A percentile compares a stretch with the other conserved stretches of the same genome.
Conservation (phyloP, 2,113 vertebrate genomes). For the Okapia johnstoni region DNA sequence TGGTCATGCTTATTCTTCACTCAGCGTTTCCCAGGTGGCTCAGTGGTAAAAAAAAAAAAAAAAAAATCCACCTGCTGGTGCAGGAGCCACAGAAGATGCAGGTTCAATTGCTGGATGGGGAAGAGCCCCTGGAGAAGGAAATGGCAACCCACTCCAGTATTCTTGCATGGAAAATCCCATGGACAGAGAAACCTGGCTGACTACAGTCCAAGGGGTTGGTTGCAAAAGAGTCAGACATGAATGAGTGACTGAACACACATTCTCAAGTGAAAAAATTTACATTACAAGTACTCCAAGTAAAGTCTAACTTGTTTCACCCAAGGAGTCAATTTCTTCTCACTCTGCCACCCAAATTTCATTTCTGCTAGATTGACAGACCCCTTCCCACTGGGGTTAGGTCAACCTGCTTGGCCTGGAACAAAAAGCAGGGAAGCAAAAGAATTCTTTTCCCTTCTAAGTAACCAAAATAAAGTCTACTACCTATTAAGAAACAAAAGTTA, state of each 20-base stretch:
- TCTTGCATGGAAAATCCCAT: background rate
- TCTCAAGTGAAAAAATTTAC: background rate
- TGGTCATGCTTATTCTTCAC: background rate
- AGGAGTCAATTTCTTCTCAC: background rate
- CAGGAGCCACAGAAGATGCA: background rate
- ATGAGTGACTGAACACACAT: background rate
- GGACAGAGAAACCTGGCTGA: background rate
- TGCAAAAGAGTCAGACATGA: background rate
- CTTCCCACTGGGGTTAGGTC: background rate
- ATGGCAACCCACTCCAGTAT: background rate
- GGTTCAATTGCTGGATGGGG: background rate
- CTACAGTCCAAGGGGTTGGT: background rate
- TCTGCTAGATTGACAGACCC: background rate
- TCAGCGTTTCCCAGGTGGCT: background rate
- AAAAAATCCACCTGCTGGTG: background rate
- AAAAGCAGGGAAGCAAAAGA: background rate
- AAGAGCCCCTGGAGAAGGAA: background rate
- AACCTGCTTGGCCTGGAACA: background rate
- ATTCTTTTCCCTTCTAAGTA: conserved; percentile 2
- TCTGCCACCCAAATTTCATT: background rate
- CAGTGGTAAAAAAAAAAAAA: background rate
- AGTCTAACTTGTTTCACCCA: background rate
- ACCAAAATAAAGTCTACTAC: background rate
- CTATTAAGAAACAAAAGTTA: background rate
- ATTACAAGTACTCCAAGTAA: background rate